Evolutionary conservation across 2,113 vertebrate genomes (phyloP).

Genomic region (Porphyrio hochstetteri): DNA sequence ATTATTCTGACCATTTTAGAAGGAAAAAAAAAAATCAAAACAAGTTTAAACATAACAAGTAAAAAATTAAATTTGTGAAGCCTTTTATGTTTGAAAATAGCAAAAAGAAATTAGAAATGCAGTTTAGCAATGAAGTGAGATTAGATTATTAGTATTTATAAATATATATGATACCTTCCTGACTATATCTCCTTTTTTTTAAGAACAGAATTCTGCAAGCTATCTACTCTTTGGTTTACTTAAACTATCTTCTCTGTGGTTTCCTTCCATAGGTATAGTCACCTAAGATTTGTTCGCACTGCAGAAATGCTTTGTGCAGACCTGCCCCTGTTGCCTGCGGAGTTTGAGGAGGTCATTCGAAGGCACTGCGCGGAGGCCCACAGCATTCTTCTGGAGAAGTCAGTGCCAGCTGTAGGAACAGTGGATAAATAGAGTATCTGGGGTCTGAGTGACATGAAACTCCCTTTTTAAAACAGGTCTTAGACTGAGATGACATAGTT

Average conservation of each 20-base stretch:
- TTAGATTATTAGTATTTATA: not conserved
- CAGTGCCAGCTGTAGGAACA: constrained; percentile 44
- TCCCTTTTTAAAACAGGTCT: not conserved
- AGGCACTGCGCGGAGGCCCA: constrained; percentile 81
- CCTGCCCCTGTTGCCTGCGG: constrained; percentile 78
- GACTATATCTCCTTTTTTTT: not conserved
- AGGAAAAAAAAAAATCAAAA: not conserved
- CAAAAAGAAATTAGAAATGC: not conserved
- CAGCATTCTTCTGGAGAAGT: constrained; percentile 78
- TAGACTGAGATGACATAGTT: not conserved
- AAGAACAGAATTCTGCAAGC: not conserved
- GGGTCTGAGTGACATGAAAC: not conserved
- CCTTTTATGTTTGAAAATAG: not conserved
- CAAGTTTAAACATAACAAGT: not conserved
- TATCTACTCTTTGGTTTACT: not conserved
- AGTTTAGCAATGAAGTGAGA: not conserved
- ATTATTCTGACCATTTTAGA: not conserved
- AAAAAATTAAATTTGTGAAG: not conserved
- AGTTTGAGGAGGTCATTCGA: constrained; percentile 76
- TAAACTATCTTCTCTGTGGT: not conserved
- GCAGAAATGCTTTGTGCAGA: constrained; percentile 72
- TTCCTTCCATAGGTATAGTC: constrained; percentile 74
- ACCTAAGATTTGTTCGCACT: constrained; percentile 83
- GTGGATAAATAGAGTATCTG: not conserved
- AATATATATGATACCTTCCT: not conserved